These are phyloP conservation scores for Clytia hemisphaerica DNA, from an alignment of 30 jellyfish, hydroid and myxozoan species.

Conservation along the genomic window DNA sequence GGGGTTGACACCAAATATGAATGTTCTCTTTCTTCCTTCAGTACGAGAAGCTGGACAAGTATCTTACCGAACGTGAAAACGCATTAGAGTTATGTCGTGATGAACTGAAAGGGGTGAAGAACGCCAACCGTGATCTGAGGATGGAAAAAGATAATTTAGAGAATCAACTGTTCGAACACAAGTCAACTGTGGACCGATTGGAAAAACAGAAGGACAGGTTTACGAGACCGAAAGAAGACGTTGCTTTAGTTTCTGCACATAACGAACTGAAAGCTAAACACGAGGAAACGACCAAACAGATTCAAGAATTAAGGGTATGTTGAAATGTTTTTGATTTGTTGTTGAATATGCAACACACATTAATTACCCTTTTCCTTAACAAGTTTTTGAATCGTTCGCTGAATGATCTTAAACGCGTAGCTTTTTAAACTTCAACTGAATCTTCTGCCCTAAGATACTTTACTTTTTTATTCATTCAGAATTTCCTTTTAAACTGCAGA, in stretches of 20 bases:
- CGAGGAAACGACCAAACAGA: constrained; percentile 13
- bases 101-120: constrained; percentile 46
- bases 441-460: too few relatives aligned
- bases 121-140: constrained; percentile 34
- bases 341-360: too few relatives aligned
- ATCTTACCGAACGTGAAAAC: constrained; percentile 55
- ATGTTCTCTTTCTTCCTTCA: constrained; percentile 7
- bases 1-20: too few relatives aligned
- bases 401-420: too few relatives aligned
- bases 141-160: constrained; percentile 47
- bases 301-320: constrained; percentile 40
- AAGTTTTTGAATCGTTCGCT: too few relatives aligned
- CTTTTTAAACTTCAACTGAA: too few relatives aligned
- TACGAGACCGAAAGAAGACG: constrained; percentile 55
- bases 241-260: not conserved
- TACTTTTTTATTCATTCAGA: too few relatives aligned
- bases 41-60: constrained; percentile 66
- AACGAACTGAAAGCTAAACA: constrained; percentile 16
- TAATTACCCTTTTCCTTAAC: too few relatives aligned
- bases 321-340: too few relatives aligned
- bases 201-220: constrained; percentile 61
- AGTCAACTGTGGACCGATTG: constrained; percentile 62
- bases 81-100: constrained; percentile 74
- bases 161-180: constrained; percentile 54
- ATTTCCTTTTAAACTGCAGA: too few relatives aligned